Base-by-base conservation (phyloP, 1,140 invertebrate species). In the Kradibia gibbosae region DNA sequence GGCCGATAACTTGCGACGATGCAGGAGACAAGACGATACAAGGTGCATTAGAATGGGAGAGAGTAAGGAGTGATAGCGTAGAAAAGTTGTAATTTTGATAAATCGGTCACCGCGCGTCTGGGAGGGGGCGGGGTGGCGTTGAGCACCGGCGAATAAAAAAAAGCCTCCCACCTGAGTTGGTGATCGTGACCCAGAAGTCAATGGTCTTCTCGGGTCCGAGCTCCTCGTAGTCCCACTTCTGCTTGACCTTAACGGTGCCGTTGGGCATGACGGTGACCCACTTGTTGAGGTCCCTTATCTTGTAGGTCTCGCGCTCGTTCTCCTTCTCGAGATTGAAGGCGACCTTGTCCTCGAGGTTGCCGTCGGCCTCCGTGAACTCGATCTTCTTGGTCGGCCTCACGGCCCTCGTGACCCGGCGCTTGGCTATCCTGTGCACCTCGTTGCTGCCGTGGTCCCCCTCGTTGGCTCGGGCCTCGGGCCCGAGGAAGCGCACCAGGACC, bases 151-250 rank as follows among this genome's bases (percentile, higher is more conserved):
- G 2, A n/a, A 55, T 55, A n/a, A n/a, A n/a, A 55, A n/a, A 55
- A n/a, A 31, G 34, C 25, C 45, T 22, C 25, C 95, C 95, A 92
- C 95, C 95, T 86, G 95, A 93, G 90, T 98, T 98, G 17, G 96
- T 97, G 85, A 98, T 98, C 39, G 96, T 98, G 22, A 98, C 97
- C 97, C 97, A 98, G 91, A 98, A 98, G 89, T 98, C 97, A 86
- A 98, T 98, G 3, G 96, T 98, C 90, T 98, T 98, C 90, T 98
- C 97, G 0, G 96, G 96, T n/a, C 97, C 97, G 4, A 98, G 90
- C 86, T 98, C 97, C 88, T 98, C 97, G 90, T 97, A 98, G 92
- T 98, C 97, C 97, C 97, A 98, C 93, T 97, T 97, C 93, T 97
- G 97, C 91, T 97, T 98, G 53, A 98, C 97, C 85, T 95, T 94